Evolutionary conservation across 2,797 vertebrate species (phyloP).

Genomic region (Morelia viridis): DNA sequence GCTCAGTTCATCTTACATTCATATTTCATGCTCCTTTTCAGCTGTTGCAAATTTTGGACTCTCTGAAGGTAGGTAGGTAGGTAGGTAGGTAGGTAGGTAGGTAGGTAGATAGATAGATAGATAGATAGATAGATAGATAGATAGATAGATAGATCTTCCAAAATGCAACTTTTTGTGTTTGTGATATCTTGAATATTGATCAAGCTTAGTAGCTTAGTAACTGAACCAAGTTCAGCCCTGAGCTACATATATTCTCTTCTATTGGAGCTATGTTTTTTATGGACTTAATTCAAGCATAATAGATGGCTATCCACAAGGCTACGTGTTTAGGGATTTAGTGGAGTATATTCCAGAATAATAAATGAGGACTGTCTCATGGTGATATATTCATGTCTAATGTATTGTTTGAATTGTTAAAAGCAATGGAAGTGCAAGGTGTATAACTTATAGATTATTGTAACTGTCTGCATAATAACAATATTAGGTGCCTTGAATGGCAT

Average conservation of each 20-base stretch:
- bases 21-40: background rate
- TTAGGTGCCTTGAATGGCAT: background rate
- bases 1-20: background rate
- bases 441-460: background rate
- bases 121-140: background rate
- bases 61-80: background rate
- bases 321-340: background rate
- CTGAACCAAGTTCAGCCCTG: background rate
- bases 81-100: background rate
- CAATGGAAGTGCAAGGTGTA: background rate
- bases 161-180: background rate
- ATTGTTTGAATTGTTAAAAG: background rate
- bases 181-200: background rate
- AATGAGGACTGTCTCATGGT: background rate
- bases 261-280: background rate
- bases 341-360: background rate
- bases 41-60: too few species aligned
- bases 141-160: background rate
- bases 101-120: too few species aligned
- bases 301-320: background rate
- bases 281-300: background rate
- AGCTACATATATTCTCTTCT: background rate
- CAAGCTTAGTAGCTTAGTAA: background rate
- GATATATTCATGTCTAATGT: background rate
- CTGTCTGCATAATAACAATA: background rate